Evolutionary conservation across 2,113 vertebrate genomes (phyloP).

Genomic region (Phylloscopus trochiloides): DNA sequence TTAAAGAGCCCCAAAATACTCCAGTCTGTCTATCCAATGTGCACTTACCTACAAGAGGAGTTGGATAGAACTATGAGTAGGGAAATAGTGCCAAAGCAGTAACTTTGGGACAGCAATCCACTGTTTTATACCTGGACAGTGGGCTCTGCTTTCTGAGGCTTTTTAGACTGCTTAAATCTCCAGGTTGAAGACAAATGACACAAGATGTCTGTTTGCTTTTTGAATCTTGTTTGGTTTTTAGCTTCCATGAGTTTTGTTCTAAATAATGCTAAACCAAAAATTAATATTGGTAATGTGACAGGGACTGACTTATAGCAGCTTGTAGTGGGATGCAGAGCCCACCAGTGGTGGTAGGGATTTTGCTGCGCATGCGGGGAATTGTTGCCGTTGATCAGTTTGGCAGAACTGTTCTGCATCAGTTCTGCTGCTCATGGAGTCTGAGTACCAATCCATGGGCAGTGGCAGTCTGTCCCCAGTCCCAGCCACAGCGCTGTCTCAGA

Average conservation of each 20-base stretch:
- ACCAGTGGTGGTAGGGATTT: neutral
- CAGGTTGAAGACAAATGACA: neutral
- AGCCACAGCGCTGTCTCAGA: neutral
- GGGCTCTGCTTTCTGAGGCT: neutral
- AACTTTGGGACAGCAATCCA: neutral
- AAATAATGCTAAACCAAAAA: neutral
- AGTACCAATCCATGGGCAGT: neutral
- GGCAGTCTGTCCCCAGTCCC: neutral
- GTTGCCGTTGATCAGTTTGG: neutral
- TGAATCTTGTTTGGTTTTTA: neutral
- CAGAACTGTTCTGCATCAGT: neutral
- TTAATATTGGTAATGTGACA: neutral
- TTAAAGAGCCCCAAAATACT: neutral
- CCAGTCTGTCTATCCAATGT: neutral
- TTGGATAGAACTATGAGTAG: neutral
- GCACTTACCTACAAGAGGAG: neutral
- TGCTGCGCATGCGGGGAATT: accelerated
- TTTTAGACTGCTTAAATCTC: neutral
- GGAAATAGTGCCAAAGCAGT: neutral
- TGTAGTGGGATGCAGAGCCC: neutral
- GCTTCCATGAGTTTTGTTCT: neutral
- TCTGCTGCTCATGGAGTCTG: neutral
- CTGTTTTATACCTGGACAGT: neutral
- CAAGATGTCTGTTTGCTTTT: neutral
- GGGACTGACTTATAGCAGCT: neutral